Percentiles rank a stretch among this genome's conserved stretches.
Conservation (phyloP, 2,888 invertebrate species). For the Nomada flava region DNA sequence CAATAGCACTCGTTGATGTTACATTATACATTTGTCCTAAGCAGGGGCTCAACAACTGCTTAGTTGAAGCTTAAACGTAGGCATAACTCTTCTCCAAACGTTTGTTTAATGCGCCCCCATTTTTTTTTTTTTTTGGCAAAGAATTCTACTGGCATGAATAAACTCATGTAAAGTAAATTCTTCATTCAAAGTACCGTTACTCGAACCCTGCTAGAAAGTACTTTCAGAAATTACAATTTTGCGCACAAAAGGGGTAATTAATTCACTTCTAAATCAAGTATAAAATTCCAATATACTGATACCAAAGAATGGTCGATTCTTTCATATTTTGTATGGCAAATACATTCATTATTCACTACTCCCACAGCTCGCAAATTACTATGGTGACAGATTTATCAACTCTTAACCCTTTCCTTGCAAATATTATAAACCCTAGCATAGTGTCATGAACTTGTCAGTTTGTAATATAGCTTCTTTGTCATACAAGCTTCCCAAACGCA, state of each 20-base stretch:
- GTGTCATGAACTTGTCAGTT: constrained; percentile 49
- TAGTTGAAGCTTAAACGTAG: constrained; percentile 35
- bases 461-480: constrained; percentile 30
- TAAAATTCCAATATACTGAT: constrained; percentile 1
- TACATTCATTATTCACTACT: constrained; percentile 31
- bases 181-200: constrained; percentile 17
- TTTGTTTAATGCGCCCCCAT: constrained; percentile 10
- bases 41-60: constrained; percentile 15
- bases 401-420: constrained; percentile 66
- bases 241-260: background rate
- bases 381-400: constrained; percentile 72
- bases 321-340: constrained; percentile 37
- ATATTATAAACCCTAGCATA: constrained; percentile 65
- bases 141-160: constrained; percentile 34
- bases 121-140: constrained; percentile 7
- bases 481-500: constrained; percentile 74
- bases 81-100: constrained; percentile 28
- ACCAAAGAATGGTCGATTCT: constrained; percentile 2
- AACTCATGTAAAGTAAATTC: constrained; percentile 21
- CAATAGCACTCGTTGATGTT: constrained; percentile 1
- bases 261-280: constrained; percentile 10
- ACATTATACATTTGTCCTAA: constrained; percentile 29
- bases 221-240: constrained; percentile 24
- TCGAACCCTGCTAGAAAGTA: constrained; percentile 29
- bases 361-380: constrained; percentile 63